phyloP scores from a whole-genome alignment of 1,140 invertebrate genomes.

The Rhyacophila brunnea region DNA sequence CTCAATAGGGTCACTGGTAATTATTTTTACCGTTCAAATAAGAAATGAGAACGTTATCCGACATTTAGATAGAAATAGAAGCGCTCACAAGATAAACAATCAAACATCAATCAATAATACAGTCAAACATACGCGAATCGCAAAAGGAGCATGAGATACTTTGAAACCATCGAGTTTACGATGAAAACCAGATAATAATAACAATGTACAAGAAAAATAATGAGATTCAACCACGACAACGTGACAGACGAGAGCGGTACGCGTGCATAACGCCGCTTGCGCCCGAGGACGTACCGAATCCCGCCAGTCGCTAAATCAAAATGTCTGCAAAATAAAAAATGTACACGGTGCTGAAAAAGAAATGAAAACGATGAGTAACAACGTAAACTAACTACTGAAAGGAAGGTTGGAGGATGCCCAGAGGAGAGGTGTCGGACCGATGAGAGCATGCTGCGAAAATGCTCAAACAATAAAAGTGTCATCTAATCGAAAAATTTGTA shows the following conservation, averaged over 20 bases:
- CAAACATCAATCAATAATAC: background rate
- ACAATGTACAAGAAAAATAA: constrained; percentile 6
- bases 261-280: background rate
- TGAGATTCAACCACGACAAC: constrained; percentile 6
- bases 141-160: constrained; percentile 21
- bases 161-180: constrained; percentile 31
- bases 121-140: background rate
- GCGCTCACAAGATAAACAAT: constrained; percentile 1
- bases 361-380: constrained; percentile 30
- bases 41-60: too few species aligned
- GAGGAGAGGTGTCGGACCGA: constrained; percentile 43
- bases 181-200: constrained; percentile 11
- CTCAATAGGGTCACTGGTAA: too few species aligned
- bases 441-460: constrained; percentile 54
- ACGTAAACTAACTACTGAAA: constrained; percentile 40
- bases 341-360: constrained; percentile 33
- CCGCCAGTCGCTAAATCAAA: too few species aligned
- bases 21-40: too few species aligned
- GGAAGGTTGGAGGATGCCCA: constrained; percentile 59
- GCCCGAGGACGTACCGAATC: too few species aligned
- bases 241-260: constrained; percentile 2
- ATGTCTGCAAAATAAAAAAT: constrained; percentile 15
- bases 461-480: constrained; percentile 28
- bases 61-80: background rate
- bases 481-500: constrained; percentile 10